phyloP scores from a whole-genome alignment of 2,888 invertebrate species.

The Brassicogethes aeneus region DNA sequence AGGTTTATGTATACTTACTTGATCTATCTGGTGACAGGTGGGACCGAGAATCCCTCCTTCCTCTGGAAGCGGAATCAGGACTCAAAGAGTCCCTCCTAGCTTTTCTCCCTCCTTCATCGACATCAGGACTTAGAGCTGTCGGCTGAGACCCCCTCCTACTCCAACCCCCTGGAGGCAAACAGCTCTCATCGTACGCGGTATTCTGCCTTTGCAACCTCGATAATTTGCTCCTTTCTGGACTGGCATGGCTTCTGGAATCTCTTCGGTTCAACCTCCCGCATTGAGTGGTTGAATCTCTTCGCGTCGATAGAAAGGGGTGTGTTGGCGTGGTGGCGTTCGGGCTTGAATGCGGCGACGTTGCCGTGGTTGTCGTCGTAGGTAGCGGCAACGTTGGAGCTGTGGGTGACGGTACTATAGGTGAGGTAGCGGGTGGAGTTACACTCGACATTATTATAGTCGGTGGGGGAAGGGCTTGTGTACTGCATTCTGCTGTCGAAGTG shows the following conservation, averaged over 20 bases:
- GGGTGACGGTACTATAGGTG: not conserved
- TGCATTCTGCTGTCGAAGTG: constrained; percentile 41
- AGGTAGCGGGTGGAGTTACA: constrained; percentile 52
- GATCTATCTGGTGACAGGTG: constrained; percentile 69
- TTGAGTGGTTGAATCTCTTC: constrained; percentile 80
- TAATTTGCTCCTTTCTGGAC: constrained; percentile 28
- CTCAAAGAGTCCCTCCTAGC: constrained; percentile 81
- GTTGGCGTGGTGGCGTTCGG: constrained; percentile 41
- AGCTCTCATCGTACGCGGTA: constrained; percentile 81
- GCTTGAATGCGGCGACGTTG: constrained; percentile 34
- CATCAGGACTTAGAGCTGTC: constrained; percentile 71
- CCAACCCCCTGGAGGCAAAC: constrained; percentile 54
- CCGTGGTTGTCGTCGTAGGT: constrained; percentile 54
- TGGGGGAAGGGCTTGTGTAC: constrained; percentile 54
- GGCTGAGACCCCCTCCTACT: constrained; percentile 75
- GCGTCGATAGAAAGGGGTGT: constrained; percentile 45
- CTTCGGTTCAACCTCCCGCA: constrained; percentile 58
- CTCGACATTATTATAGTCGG: constrained; percentile 78
- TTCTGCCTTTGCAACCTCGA: constrained; percentile 71
- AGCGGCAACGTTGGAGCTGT: not conserved
- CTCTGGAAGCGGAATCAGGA: constrained; percentile 76
- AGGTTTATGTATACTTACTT: not conserved
- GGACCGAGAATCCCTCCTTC: constrained; percentile 65
- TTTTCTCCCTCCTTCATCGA: constrained; percentile 57
- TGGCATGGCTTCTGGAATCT: constrained; percentile 54